A percentile compares a stretch with the other conserved stretches of the same genome.
Evolutionary conservation across 2,797 vertebrate species (phyloP).

Genomic region (Sphenodon punctatus): DNA sequence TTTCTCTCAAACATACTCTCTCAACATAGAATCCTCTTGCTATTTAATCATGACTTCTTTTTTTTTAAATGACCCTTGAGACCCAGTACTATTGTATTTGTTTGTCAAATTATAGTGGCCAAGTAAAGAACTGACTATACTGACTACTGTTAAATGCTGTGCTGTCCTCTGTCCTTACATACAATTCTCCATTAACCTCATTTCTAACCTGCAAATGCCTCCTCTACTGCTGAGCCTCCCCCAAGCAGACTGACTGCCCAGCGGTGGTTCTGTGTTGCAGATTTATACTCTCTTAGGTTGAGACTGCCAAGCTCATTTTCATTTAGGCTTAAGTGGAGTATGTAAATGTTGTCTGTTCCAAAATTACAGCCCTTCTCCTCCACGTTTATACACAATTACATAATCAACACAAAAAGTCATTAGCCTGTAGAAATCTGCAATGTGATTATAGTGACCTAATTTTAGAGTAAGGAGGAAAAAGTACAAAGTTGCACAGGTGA

Average conservation of each 20-base stretch:
- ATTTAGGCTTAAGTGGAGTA: conserved; percentile 1
- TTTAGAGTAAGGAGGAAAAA: conserved; percentile 19
- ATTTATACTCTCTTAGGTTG: neutral
- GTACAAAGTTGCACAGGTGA: conserved; percentile 8
- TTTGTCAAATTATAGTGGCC: conserved; percentile 30
- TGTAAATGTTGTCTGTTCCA: conserved; percentile 34
- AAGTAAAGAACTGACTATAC: conserved; percentile 23
- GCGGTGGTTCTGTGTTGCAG: neutral
- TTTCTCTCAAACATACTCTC: neutral
- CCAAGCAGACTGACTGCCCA: conserved; percentile 10
- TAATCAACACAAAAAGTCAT: conserved; percentile 46
- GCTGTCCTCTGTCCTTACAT: conserved; percentile 44
- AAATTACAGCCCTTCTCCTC: conserved; percentile 43
- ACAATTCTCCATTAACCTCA: conserved; percentile 59
- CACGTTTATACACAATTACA: conserved; percentile 42
- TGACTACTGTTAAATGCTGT: conserved; percentile 43
- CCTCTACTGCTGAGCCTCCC: conserved; percentile 4
- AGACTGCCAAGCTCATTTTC: conserved; percentile 45
- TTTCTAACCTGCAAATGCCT: conserved; percentile 63
- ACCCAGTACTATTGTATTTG: neutral
- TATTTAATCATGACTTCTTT: too few relatives aligned
- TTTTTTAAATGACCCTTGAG: too few relatives aligned
- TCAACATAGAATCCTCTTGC: neutral
- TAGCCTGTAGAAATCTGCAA: conserved; percentile 40
- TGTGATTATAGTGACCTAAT: conserved; percentile 39